Evolutionary conservation across 2,113 vertebrate species (phyloP).

Genomic region (Raphicerus campestris): DNA sequence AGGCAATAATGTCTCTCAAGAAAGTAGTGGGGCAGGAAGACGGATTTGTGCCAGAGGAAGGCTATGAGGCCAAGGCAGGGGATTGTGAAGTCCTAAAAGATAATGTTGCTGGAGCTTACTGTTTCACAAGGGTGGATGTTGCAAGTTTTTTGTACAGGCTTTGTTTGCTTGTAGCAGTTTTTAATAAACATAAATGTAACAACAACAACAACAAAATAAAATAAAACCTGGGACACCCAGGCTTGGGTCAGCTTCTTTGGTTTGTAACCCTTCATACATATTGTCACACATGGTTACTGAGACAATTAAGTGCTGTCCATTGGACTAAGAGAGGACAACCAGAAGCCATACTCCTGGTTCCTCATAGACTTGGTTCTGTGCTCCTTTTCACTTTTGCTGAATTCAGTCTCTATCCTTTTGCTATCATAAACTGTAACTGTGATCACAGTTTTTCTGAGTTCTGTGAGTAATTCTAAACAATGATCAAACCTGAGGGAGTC

Average conservation of each 20-base stretch:
- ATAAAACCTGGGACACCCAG: not conserved
- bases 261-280: not conserved
- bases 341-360: not conserved
- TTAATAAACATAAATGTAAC: conserved; percentile 72
- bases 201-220: not conserved
- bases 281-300: not conserved
- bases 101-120: not conserved
- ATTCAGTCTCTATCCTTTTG: not conserved
- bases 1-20: conserved; percentile 86
- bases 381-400: not conserved
- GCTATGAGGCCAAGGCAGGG: not conserved
- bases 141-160: not conserved
- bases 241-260: not conserved
- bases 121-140: not conserved
- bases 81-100: not conserved
- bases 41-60: not conserved
- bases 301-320: not conserved
- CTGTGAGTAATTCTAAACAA: not conserved
- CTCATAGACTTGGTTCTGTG: not conserved
- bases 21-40: not conserved
- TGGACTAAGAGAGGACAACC: not conserved
- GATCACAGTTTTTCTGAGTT: not conserved
- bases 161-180: conserved; percentile 50
- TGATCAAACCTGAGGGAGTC: not conserved
- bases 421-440: not conserved